These are phyloP conservation scores for Caranx melampygus DNA, from an alignment of 2,113 vertebrate genomes.

Conservation along the genomic window DNA sequence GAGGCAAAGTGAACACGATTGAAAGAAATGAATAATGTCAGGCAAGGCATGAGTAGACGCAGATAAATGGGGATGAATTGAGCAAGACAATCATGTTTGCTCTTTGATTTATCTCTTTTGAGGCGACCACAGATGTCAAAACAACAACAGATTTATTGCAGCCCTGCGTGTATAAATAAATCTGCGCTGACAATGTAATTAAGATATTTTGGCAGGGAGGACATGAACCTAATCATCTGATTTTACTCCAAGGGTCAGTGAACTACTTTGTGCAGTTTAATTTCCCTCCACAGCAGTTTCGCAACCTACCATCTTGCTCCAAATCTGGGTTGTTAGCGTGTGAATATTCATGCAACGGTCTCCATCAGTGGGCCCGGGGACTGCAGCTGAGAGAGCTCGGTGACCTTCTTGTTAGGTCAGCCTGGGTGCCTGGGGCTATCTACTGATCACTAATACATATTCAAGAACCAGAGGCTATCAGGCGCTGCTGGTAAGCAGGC, in stretches of 20 bases:
- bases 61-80: constrained; percentile 13
- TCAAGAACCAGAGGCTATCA: constrained; percentile 48
- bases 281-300: constrained; percentile 57
- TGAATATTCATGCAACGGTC: constrained; percentile 61
- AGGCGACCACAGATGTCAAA: constrained; percentile 19
- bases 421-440: constrained; percentile 55
- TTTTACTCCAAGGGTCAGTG: constrained; percentile 30
- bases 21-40: constrained; percentile 7
- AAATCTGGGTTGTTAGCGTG: constrained; percentile 33
- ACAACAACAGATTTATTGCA: constrained; percentile 34
- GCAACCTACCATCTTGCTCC: constrained; percentile 35
- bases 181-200: constrained; percentile 27
- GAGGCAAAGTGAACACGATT: background rate
- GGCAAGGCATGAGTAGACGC: background rate
- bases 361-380: constrained; percentile 16
- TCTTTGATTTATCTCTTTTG: constrained; percentile 21
- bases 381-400: constrained; percentile 41
- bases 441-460: constrained; percentile 69
- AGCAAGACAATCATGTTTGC: constrained; percentile 11
- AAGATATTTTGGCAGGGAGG: constrained; percentile 29
- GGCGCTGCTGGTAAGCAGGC: constrained; percentile 18
- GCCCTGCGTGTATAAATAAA: constrained; percentile 23
- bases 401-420: constrained; percentile 74
- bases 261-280: constrained; percentile 18
- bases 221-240: constrained; percentile 11